A percentile compares a stretch with the other conserved stretches of the same genome.
phyloP scores from a whole-genome alignment of 1,140 invertebrate species.

The Drosophila guanche region DNA sequence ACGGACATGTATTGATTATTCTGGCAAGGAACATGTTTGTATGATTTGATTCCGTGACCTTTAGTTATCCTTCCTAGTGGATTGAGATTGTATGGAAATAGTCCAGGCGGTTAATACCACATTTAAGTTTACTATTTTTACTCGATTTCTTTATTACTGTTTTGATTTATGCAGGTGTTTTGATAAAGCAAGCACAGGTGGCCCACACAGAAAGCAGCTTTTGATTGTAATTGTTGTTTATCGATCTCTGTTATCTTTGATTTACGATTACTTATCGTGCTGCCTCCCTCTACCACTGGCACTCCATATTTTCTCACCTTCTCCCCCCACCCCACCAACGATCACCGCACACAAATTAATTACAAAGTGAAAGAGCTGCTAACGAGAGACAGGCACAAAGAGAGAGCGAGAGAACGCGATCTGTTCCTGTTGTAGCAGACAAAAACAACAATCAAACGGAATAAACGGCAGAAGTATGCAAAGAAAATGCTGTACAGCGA shows the following conservation, averaged over 20 bases:
- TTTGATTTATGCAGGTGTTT: too few relatives aligned
- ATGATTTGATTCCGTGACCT: too few relatives aligned
- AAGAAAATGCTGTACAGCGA: slow-evolving; percentile 32
- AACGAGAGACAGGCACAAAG: too few relatives aligned
- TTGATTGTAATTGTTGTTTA: slow-evolving; percentile 21
- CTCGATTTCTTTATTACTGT: too few relatives aligned
- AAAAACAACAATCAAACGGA: slow-evolving; percentile 39
- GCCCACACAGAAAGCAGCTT: not conserved
- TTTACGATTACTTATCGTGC: slow-evolving; percentile 33
- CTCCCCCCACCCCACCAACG: not conserved
- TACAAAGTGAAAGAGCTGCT: slow-evolving; percentile 44
- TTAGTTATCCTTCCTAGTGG: too few relatives aligned
- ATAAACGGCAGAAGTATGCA: slow-evolving; percentile 32
- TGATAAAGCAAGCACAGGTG: too few relatives aligned
- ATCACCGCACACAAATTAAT: slow-evolving; percentile 25
- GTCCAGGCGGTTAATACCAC: too few relatives aligned
- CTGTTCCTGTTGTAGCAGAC: slow-evolving; percentile 34
- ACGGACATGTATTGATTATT: too few relatives aligned
- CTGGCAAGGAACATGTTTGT: too few relatives aligned
- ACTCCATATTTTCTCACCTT: too few relatives aligned
- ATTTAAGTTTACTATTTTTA: too few relatives aligned
- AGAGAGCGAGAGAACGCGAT: slow-evolving; percentile 7
- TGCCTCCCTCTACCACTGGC: not conserved
- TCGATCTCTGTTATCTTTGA: slow-evolving; percentile 35
- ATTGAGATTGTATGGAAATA: too few relatives aligned